Evolutionary conservation across 2,888 invertebrate genomes (phyloP), one percentile per base, ranked within the genome.

Genomic region (Macaria notata): DNA sequence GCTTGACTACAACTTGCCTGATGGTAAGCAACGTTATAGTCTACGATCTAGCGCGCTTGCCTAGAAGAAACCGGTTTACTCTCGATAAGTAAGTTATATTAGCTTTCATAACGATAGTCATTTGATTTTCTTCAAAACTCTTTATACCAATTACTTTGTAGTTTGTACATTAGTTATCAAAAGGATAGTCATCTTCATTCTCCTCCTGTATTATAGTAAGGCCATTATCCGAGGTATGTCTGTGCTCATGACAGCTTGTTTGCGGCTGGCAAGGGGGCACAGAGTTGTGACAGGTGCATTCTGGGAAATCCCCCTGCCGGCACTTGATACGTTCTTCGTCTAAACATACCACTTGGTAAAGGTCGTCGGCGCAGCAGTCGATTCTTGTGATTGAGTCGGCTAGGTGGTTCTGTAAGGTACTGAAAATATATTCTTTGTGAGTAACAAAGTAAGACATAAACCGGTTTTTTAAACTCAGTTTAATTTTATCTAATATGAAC

Each of bases 181-280:
- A 79, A 1, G 86, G 86, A 63, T 87, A 87, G 44, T 81, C 82
- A 48, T 81, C 79, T 53, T 62, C 60, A 39, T 70, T 69, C 61
- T 82, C 81, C 4, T 81, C 78, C 57, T 83, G 84, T 66, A 89
- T 88, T 3, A 70, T 73, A 6, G 79, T 67, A 9, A 88, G 65
- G 8, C 68, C 66, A 29, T 53, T 64, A n/a, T 68, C 66, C 5
- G 56, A 42, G 31, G 54, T n/a, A 36, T 3, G 46, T 41, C 9
- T 30, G 5, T 19, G 19, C 19, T 57, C 36, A 1, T 41, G 45
- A 9, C 51, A 31, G 43, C 44, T 31, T 38, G 46, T 19, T 43
- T 8, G 7, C 29, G 41, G 9, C 9, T 31, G 42, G 3, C 3
- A 9, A 2, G 46, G 46, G 5, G 59, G 49, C 0, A 46, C 49